Conservation (phyloP, 2,888 invertebrate genomes). For the Calephelis perditalis region DNA sequence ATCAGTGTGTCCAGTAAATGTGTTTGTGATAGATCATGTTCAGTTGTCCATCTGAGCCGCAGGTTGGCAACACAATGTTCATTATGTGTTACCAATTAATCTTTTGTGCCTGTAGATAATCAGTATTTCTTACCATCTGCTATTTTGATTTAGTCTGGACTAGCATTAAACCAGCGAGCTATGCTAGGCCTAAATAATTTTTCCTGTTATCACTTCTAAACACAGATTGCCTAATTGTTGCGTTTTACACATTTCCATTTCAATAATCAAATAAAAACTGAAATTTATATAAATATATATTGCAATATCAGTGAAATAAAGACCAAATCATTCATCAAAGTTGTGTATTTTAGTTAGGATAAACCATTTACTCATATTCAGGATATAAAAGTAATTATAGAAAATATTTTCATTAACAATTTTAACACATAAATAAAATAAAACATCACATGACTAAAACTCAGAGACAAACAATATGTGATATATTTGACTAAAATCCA, state of each 20-base stretch:
- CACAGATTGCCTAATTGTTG: too few relatives aligned
- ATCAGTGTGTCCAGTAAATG: too few relatives aligned
- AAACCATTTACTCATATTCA: conserved; percentile 63
- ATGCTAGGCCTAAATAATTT: too few relatives aligned
- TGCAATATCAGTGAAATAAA: conserved; percentile 5
- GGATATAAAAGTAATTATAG: conserved; percentile 58
- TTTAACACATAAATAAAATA: conserved; percentile 73
- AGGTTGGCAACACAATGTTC: too few relatives aligned
- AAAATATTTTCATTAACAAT: conserved; percentile 61
- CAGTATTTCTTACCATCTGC: too few relatives aligned
- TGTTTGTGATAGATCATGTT: too few relatives aligned
- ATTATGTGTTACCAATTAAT: too few relatives aligned
- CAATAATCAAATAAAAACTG: background rate
- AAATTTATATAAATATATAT: background rate
- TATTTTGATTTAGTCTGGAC: too few relatives aligned
- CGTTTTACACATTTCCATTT: background rate
- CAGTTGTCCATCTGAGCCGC: too few relatives aligned
- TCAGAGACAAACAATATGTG: conserved; percentile 55
- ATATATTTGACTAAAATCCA: conserved; percentile 72
- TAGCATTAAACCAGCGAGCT: too few relatives aligned
- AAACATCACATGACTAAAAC: conserved; percentile 69
- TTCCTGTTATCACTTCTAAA: too few relatives aligned
- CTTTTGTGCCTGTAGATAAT: too few relatives aligned
- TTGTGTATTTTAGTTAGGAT: conserved; percentile 69
- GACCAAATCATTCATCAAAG: conserved; percentile 55